Conservation (phyloP, 2,888 invertebrate genomes). For the Temnothorax unifasciatus region DNA sequence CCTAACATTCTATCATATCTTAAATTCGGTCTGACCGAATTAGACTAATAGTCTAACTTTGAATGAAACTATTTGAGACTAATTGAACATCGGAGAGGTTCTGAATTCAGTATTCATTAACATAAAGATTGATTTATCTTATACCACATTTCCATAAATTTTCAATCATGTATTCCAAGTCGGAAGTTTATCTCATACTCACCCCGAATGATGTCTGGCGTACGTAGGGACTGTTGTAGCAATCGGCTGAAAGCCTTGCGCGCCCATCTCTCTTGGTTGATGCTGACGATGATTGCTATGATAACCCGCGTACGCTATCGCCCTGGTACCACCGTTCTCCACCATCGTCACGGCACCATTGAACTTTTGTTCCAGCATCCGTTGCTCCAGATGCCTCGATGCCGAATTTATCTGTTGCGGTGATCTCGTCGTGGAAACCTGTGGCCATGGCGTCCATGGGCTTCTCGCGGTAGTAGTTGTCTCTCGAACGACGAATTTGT, state of each 20-base stretch:
- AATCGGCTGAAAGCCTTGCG: constrained; percentile 69
- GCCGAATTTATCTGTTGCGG: constrained; percentile 37
- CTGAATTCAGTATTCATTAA: neutral
- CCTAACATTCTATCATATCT: neutral
- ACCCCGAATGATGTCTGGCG: constrained; percentile 83
- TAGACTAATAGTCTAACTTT: neutral
- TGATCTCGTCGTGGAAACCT: constrained; percentile 21
- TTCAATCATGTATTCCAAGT: neutral
- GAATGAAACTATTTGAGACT: neutral
- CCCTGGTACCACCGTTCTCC: constrained; percentile 75
- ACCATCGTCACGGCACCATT: constrained; percentile 73
- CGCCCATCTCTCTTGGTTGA: constrained; percentile 65
- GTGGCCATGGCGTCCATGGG: constrained; percentile 44
- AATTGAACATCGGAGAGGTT: neutral
- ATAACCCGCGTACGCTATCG: constrained; percentile 77
- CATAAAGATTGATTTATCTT: neutral
- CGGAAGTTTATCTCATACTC: constrained; percentile 60
- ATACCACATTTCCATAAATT: neutral
- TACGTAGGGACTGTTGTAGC: constrained; percentile 76
- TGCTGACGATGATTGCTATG: constrained; percentile 77
- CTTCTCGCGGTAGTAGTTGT: constrained; percentile 18
- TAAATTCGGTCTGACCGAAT: neutral
- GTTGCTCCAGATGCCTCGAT: constrained; percentile 63
- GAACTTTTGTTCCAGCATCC: constrained; percentile 70
- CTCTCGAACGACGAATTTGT: constrained; percentile 39